Percentiles rank a stretch among this genome's conserved stretches.
Evolutionary conservation across 2,113 vertebrate species (phyloP).

Genomic region (Cyphomyrus plagiostoma): DNA sequence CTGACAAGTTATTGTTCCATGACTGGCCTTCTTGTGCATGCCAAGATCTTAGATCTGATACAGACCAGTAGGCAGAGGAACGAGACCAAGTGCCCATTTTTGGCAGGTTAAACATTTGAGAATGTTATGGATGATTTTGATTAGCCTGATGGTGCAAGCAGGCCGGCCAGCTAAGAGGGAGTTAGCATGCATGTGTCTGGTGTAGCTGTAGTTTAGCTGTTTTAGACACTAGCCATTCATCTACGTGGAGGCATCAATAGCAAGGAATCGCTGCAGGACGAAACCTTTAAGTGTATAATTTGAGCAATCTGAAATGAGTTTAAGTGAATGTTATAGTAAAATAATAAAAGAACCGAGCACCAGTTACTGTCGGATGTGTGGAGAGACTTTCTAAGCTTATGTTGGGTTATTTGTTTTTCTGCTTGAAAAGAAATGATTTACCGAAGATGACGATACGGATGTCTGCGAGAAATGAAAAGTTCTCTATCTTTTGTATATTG

Average conservation of each 20-base stretch:
- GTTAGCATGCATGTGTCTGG: background rate
- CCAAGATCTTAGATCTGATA: background rate
- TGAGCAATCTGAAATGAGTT: background rate
- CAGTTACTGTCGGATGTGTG: background rate
- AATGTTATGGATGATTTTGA: background rate
- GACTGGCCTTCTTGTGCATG: background rate
- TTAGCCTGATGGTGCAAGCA: background rate
- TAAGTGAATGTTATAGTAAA: background rate
- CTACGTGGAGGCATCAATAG: background rate
- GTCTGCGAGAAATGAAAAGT: background rate
- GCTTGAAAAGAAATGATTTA: background rate
- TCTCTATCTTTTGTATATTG: background rate
- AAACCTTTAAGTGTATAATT: background rate
- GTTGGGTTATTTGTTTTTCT: background rate
- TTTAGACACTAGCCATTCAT: background rate
- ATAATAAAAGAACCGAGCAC: background rate
- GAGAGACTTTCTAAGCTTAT: background rate
- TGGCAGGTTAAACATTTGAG: background rate
- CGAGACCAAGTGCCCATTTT: background rate
- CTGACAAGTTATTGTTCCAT: background rate
- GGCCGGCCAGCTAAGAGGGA: background rate
- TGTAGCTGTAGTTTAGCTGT: background rate
- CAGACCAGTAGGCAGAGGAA: background rate
- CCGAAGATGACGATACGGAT: background rate
- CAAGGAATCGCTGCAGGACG: background rate